These are phyloP conservation scores for Koerneria pararmatus DNA, from an alignment of 2,888 invertebrate genomes.

Conservation along the genomic window DNA sequence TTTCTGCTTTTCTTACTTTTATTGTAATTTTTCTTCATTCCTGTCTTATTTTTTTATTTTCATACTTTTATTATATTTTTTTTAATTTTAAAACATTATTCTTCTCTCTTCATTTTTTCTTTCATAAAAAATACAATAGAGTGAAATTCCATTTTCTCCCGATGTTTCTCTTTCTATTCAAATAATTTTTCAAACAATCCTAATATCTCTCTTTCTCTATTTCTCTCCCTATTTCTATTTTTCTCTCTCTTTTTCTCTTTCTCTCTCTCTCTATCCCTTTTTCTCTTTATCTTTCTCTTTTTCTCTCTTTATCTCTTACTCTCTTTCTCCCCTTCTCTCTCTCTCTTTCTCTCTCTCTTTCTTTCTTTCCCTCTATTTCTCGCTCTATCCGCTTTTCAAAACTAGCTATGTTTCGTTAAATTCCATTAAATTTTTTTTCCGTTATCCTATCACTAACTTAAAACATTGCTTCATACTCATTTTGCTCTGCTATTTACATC, in stretches of 20 bases:
- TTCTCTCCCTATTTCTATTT: background rate
- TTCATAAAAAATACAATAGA: background rate
- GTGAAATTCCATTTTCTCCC: too few relatives aligned
- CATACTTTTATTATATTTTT: background rate
- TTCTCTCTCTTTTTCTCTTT: conserved; percentile 6
- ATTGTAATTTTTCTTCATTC: too few relatives aligned
- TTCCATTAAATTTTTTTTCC: too few relatives aligned
- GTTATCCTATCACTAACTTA: too few relatives aligned
- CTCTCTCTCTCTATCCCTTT: conserved; percentile 3
- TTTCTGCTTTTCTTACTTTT: too few relatives aligned
- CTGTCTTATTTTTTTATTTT: background rate
- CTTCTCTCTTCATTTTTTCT: background rate
- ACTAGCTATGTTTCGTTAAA: too few relatives aligned
- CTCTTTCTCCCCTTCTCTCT: background rate
- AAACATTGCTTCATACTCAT: too few relatives aligned
- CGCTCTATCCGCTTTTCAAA: too few relatives aligned
- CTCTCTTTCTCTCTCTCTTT: background rate
- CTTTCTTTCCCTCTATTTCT: background rate
- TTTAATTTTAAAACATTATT: background rate
- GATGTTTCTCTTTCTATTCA: background rate
- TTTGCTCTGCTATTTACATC: too few relatives aligned
- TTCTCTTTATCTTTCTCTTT: background rate
- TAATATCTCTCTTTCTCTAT: background rate
- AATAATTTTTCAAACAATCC: background rate
- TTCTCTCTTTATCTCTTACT: background rate